Percentiles rank a stretch among this genome's conserved stretches.
phyloP scores from a whole-genome alignment of 2,888 invertebrate genomes.

The Stenotaenia linearis region DNA sequence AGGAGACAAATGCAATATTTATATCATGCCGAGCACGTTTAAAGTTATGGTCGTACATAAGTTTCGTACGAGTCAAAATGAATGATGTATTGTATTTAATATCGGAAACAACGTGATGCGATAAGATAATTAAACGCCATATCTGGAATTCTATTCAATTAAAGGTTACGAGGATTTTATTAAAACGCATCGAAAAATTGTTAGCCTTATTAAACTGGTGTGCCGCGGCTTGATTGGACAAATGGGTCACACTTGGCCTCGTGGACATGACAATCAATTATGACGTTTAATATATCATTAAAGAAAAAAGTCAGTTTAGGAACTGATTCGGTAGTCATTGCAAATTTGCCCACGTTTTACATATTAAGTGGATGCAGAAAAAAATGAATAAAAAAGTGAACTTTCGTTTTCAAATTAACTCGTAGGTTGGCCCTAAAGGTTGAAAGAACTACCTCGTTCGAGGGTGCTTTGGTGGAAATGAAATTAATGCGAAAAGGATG shows the following conservation, averaged over 20 bases:
- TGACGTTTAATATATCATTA: not conserved
- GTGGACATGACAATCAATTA: conserved; percentile 4
- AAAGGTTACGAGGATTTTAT: not conserved
- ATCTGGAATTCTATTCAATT: not conserved
- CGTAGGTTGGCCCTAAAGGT: not conserved
- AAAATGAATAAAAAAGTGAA: not conserved
- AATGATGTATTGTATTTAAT: not conserved
- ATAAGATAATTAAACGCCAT: not conserved
- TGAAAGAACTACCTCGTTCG: not conserved
- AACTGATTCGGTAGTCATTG: conserved; percentile 3
- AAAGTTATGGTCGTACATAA: not conserved
- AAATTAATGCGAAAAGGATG: not conserved
- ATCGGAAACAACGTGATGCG: not conserved
- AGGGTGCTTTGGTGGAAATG: not conserved
- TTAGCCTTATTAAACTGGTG: not conserved
- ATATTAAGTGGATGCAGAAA: not conserved
- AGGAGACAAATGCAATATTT: not conserved
- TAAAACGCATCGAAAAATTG: not conserved
- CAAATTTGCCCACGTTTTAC: conserved; percentile 6
- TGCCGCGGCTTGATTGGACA: not conserved
- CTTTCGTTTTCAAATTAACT: not conserved
- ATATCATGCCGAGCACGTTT: not conserved
- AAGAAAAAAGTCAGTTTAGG: not conserved
- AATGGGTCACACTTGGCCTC: conserved; percentile 16
- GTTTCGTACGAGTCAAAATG: not conserved